Percentiles rank a stretch among this genome's conserved stretches.
phyloP scores from a whole-genome alignment of 2,888 invertebrate species.

The Julus scandinavius region DNA sequence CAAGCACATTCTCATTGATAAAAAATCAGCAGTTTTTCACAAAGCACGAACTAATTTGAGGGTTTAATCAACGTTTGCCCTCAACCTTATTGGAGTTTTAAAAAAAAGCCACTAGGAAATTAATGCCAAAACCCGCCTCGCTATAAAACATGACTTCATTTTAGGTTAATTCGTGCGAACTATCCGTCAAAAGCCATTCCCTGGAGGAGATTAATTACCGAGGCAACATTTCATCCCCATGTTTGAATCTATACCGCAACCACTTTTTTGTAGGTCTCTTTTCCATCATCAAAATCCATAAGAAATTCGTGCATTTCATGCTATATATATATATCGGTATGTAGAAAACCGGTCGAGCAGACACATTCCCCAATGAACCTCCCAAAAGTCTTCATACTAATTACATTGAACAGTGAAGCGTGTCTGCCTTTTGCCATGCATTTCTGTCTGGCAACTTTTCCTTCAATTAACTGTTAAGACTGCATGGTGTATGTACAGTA shows the following conservation, averaged over 20 bases:
- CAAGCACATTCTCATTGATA: no score
- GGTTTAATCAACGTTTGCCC: conserved; percentile 7
- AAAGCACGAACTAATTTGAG: neutral
- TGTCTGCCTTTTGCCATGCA: conserved; percentile 15
- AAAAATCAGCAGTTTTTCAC: neutral
- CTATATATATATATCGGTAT: no score
- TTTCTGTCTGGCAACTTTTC: neutral
- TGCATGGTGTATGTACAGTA: neutral
- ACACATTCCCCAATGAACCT: neutral
- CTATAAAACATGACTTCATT: conserved; percentile 16
- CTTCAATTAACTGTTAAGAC: conserved; percentile 1
- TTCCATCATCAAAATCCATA: neutral
- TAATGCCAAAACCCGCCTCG: neutral
- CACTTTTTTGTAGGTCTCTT: neutral
- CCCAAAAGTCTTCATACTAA: neutral
- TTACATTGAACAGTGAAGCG: conserved; percentile 9
- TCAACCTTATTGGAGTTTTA: no score
- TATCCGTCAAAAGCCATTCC: neutral
- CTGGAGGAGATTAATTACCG: neutral
- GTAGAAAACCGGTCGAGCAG: neutral
- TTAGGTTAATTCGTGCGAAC: neutral
- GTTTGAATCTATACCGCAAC: neutral
- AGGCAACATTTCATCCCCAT: neutral
- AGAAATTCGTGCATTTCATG: neutral
- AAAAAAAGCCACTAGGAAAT: neutral